These are phyloP conservation scores for Oceanodroma leucorhoa DNA, from an alignment of 2,797 vertebrate species.

Conservation along the genomic window DNA sequence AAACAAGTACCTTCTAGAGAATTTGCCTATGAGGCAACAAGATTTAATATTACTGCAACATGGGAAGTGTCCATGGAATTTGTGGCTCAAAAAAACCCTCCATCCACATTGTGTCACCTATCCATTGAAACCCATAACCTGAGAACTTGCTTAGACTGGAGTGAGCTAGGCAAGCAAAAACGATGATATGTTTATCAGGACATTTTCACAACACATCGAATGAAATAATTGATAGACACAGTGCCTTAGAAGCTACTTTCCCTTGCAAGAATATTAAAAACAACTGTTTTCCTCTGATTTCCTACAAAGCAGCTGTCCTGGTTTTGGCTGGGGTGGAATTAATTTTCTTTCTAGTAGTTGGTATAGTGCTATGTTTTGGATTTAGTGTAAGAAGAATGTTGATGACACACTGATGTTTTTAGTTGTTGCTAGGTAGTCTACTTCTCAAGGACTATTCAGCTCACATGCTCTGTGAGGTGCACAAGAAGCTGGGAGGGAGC, in stretches of 20 bases:
- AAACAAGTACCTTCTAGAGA: neutral
- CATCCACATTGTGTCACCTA: neutral
- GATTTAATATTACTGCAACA: conserved; percentile 5
- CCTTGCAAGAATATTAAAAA: neutral
- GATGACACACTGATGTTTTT: too few species aligned
- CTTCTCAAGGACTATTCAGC: too few species aligned
- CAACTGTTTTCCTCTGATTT: neutral
- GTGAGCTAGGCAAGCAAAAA: neutral
- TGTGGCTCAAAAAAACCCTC: neutral
- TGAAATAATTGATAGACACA: neutral
- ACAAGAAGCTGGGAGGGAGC: too few species aligned
- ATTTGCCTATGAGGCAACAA: neutral
- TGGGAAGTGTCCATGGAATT: neutral
- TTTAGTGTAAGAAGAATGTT: too few species aligned
- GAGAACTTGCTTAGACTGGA: conserved; percentile 15
- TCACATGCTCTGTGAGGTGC: too few species aligned
- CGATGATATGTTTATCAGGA: neutral
- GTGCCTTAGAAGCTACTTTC: neutral
- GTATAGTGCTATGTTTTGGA: too few species aligned
- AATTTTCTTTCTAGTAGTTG: too few species aligned
- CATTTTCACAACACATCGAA: conserved; percentile 6
- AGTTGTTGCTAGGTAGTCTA: too few species aligned
- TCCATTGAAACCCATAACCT: conserved; percentile 1
- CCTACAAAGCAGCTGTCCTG: neutral
- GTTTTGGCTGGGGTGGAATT: too few species aligned